Percentiles rank a stretch among this genome's conserved stretches.
Evolutionary conservation across 2,888 invertebrate genomes (phyloP).

Genomic region (Drosophila algonquin): DNA sequence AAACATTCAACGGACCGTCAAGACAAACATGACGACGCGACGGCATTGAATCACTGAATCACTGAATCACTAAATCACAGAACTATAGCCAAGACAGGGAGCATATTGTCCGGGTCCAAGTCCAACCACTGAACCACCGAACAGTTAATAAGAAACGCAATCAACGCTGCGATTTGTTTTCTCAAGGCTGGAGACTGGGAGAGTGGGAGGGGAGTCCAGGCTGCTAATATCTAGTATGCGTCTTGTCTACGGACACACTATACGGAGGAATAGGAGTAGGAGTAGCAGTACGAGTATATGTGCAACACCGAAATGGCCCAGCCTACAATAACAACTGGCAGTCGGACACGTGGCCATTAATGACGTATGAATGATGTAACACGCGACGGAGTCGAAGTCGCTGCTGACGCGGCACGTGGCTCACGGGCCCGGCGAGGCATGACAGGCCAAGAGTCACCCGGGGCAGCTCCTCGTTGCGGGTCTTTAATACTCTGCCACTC

Average conservation of each 20-base stretch:
- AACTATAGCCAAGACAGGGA: slow-evolving; percentile 53
- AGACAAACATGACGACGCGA: slow-evolving; percentile 73
- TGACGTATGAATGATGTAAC: slow-evolving; percentile 85
- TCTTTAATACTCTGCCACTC: slow-evolving; percentile 53
- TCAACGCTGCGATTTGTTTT: slow-evolving; percentile 82
- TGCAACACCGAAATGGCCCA: slow-evolving; percentile 67
- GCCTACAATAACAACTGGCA: slow-evolving; percentile 68
- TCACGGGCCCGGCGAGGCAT: slow-evolving; percentile 67
- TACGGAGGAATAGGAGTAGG: too few relatives aligned
- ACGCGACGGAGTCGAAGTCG: slow-evolving; percentile 78
- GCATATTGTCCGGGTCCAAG: slow-evolving; percentile 67
- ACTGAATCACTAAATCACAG: slow-evolving; percentile 4
- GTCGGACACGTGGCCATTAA: slow-evolving; percentile 84
- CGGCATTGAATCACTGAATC: slow-evolving; percentile 17
- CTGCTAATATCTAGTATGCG: slow-evolving; percentile 69
- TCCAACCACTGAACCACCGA: slow-evolving; percentile 47
- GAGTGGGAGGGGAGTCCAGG: background rate
- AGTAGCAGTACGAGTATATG: background rate
- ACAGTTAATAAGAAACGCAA: slow-evolving; percentile 80
- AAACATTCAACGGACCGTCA: slow-evolving; percentile 77
- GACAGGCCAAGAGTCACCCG: slow-evolving; percentile 55
- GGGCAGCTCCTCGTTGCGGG: slow-evolving; percentile 33
- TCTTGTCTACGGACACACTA: slow-evolving; percentile 29
- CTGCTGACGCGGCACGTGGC: slow-evolving; percentile 68
- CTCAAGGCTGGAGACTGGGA: slow-evolving; percentile 59